Evolutionary conservation across 2,888 invertebrate species (phyloP).

Genomic region (Oscheius onirici): DNA sequence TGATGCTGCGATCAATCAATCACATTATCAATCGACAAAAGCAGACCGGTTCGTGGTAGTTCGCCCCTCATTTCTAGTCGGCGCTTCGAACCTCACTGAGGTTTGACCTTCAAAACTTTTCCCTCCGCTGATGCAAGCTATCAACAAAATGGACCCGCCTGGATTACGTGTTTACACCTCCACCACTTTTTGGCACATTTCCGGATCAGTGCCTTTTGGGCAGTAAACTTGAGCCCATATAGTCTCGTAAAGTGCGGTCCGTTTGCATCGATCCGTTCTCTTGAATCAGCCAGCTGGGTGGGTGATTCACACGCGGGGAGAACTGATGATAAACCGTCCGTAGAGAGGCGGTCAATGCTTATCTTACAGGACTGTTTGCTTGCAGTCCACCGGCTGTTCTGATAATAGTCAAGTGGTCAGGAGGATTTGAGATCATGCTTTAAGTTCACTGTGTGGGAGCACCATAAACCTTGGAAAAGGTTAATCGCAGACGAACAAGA

Average conservation of each 20-base stretch:
- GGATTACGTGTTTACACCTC: no score
- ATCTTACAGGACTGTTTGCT: conserved; percentile 23
- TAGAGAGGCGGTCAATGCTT: conserved; percentile 9
- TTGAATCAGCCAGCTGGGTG: conserved; percentile 10
- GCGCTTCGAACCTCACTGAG: not conserved
- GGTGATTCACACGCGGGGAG: conserved; percentile 20
- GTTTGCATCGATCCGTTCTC: conserved; percentile 22
- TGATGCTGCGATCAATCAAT: conserved; percentile 34
- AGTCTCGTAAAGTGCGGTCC: conserved; percentile 15
- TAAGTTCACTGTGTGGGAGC: no score
- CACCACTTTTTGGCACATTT: no score
- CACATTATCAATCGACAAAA: conserved; percentile 29
- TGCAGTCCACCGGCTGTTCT: conserved; percentile 9
- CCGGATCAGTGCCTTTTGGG: not conserved
- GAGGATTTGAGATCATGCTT: not conserved
- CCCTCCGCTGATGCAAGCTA: no score
- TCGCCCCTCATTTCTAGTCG: conserved; percentile 9
- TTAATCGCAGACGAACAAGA: no score
- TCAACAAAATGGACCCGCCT: no score
- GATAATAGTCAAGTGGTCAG: conserved; percentile 19
- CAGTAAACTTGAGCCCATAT: not conserved
- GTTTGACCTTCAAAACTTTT: no score
- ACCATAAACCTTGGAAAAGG: no score
- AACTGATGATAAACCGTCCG: conserved; percentile 28
- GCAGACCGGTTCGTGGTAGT: conserved; percentile 27